Base-by-base conservation (phyloP, 2,888 invertebrate genomes). In the Malachius bipustulatus region DNA sequence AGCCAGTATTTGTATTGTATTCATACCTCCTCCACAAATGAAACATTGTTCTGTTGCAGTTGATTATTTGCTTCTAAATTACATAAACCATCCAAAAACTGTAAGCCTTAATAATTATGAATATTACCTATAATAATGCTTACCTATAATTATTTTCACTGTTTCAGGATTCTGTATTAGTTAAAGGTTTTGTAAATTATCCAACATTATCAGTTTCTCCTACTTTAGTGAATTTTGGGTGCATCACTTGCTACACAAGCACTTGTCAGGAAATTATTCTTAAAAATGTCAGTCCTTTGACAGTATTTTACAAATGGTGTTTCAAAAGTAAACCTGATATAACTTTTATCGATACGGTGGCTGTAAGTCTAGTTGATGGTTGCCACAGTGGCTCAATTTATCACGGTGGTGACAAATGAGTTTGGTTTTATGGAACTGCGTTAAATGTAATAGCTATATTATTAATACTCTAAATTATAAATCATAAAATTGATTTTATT, bases 181-280 rank as follows among this genome's bases (percentile, higher is more conserved):
- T 19, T 8, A 19, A 19, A 19, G 24, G 24, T n/a, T 19, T 19
- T 19, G 24, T 19, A n/a, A 19, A 19, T n/a, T 19, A 19, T 19
- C 24, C 24, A 8, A 19, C 24, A n/a, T n/a, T 19, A 6, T 19
- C 24, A 19, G n/a, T 19, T 8, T n/a, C n/a, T 19, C 24, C 24
- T 19, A 19, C 6, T n/a, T 6, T 19, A 19, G n/a, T 19, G n/a
- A n/a, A 19, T 19, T 19, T 19, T n/a, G 24, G n/a, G n/a, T 19
- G 24, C 24, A 19, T 19, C 6, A 6, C 24, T 6, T 19, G 6
- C 6, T n/a, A n/a, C 6, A 19, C 6, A 8, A 8, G n/a, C 24
- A 19, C 24, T 6, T 19, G 6, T 19, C 6, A n/a, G n/a, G 6
- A 19, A 6, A 19, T 19, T 19, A 19, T 19, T 19, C n/a, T 19